phyloP scores from a whole-genome alignment of 2,797 vertebrate genomes.

The Melanogrammus aeglefinus region DNA sequence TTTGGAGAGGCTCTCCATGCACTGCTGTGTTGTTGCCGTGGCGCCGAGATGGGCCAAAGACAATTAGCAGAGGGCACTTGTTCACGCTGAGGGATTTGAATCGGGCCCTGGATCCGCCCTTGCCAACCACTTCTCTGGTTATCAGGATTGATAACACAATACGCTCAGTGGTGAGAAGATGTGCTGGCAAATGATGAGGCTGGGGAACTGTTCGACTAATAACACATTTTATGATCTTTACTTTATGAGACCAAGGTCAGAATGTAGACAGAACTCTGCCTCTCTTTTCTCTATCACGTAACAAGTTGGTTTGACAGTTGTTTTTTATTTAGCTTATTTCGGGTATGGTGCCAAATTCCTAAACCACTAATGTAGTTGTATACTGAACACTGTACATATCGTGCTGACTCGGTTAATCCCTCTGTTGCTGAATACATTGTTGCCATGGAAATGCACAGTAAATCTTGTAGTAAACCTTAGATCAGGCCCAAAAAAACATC shows the following conservation, averaged over 20 bases:
- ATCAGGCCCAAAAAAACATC: no score
- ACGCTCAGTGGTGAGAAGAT: not conserved
- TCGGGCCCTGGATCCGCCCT: conserved; percentile 6
- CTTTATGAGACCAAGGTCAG: no score
- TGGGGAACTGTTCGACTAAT: not conserved
- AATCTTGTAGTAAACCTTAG: not conserved
- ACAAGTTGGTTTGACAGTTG: not conserved
- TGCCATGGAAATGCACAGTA: not conserved
- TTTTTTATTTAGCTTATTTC: not conserved
- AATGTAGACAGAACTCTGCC: no score
- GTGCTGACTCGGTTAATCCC: no score
- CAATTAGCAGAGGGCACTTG: conserved; percentile 6
- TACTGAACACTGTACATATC: not conserved
- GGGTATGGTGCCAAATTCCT: not conserved
- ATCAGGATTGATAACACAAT: conserved; percentile 12
- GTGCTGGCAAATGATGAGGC: not conserved
- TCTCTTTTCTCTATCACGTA: not conserved
- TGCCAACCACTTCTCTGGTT: conserved; percentile 5
- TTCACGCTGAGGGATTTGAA: conserved; percentile 18
- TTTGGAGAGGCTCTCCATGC: conserved; percentile 20
- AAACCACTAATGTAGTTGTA: not conserved
- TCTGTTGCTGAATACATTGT: no score
- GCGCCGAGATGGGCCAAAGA: conserved; percentile 9
- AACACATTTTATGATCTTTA: not conserved
- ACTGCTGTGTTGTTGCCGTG: not conserved